Conservation (phyloP, 2,797 vertebrate species). For the Zenarchopterus dispar region DNA sequence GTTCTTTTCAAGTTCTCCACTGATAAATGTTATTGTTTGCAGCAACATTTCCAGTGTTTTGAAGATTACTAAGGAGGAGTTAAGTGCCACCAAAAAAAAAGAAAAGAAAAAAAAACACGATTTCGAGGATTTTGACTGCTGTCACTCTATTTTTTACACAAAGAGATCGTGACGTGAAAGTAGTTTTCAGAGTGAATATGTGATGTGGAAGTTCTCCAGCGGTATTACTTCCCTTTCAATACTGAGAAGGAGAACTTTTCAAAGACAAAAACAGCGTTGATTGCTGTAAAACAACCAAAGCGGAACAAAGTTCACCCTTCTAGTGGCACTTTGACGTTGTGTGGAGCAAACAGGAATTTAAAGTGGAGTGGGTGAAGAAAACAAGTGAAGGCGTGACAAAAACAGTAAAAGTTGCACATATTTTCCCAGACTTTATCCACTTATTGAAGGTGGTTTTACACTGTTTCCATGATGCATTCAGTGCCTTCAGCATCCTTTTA, state of each 20-base stretch:
- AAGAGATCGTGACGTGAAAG: conserved; percentile 52
- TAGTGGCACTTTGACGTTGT: conserved; percentile 27
- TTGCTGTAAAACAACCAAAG: conserved; percentile 20
- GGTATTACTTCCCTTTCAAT: conserved; percentile 34
- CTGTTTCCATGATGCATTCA: too few species aligned
- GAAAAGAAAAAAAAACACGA: neutral
- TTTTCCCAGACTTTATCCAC: neutral
- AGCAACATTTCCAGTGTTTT: conserved; percentile 21
- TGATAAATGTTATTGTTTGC: neutral
- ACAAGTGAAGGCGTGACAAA: conserved; percentile 1
- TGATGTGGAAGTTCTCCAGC: conserved; percentile 58
- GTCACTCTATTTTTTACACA: conserved; percentile 50
- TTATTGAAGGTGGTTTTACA: too few species aligned
- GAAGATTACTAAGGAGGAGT: conserved; percentile 43
- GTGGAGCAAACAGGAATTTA: conserved; percentile 7
- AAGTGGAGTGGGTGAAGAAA: conserved; percentile 6
- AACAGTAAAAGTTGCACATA: conserved; percentile 2
- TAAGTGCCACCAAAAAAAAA: conserved; percentile 8
- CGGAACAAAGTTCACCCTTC: conserved; percentile 3
- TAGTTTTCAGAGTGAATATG: conserved; percentile 39
- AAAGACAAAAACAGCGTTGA: conserved; percentile 20
- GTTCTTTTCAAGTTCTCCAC: too few species aligned
- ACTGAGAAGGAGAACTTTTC: conserved; percentile 42
- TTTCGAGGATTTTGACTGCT: conserved; percentile 52
- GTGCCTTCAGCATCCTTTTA: too few species aligned